Conservation (phyloP, 2,797 vertebrate species). For the Pelodytes ibericus region DNA sequence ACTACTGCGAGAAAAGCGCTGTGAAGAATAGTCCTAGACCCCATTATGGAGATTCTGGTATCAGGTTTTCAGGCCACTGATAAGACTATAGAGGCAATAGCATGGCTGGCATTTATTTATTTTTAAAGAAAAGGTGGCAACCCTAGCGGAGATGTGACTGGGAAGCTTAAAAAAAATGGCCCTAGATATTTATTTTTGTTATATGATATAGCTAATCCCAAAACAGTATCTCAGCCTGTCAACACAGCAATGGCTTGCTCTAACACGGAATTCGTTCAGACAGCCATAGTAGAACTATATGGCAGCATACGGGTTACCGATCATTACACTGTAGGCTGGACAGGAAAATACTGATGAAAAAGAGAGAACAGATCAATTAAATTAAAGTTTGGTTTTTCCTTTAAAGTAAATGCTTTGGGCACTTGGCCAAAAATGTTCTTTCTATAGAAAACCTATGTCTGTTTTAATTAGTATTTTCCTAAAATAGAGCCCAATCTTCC, state of each 20-base stretch:
- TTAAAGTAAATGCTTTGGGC: slow-evolving; percentile 31
- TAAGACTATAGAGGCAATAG: too few relatives aligned
- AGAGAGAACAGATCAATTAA: slow-evolving; percentile 34
- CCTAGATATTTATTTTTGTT: too few relatives aligned
- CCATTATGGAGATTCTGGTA: too few relatives aligned
- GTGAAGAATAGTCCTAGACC: too few relatives aligned
- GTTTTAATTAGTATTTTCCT: slow-evolving; percentile 34
- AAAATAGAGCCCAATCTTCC: slow-evolving; percentile 38
- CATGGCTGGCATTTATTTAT: too few relatives aligned
- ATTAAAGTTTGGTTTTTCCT: slow-evolving; percentile 17
- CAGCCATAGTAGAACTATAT: neutral
- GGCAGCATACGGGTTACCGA: slow-evolving; percentile 1
- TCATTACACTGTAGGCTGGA: slow-evolving; percentile 16
- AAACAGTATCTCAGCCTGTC: too few relatives aligned
- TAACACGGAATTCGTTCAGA: neutral
- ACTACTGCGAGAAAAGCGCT: too few relatives aligned
- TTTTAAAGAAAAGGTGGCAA: too few relatives aligned
- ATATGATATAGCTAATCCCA: too few relatives aligned
- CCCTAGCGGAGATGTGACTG: too few relatives aligned
- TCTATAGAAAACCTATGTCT: slow-evolving; percentile 33
- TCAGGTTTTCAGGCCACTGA: too few relatives aligned
- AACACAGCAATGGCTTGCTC: neutral
- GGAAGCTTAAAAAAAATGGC: too few relatives aligned
- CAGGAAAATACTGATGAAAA: slow-evolving; percentile 36
- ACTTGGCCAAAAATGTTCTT: slow-evolving; percentile 40